Evolutionary conservation across 1,140 invertebrate species (phyloP).

Genomic region (Diuraphis noxia): DNA sequence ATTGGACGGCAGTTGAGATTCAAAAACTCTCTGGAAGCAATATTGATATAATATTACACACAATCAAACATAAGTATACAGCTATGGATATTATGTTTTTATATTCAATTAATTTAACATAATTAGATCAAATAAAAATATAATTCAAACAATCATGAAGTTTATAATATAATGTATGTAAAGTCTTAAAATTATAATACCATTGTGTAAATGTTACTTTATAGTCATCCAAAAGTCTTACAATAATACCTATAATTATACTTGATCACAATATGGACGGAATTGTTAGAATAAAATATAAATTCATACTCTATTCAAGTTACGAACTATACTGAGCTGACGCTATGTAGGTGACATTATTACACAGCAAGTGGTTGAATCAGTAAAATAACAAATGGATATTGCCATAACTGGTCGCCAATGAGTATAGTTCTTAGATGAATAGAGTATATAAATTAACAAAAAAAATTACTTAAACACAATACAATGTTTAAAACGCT

Average conservation of each 20-base stretch:
- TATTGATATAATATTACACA: not conserved
- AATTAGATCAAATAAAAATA: not conserved
- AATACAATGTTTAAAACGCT: not conserved
- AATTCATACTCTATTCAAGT: not conserved
- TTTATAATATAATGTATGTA: not conserved
- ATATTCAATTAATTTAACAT: not conserved
- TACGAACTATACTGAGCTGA: not conserved
- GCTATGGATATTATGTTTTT: not conserved
- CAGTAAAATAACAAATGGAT: not conserved
- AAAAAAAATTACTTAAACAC: not conserved
- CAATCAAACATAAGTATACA: not conserved
- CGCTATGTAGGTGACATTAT: too few species aligned
- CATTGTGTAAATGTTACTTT: not conserved
- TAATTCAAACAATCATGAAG: not conserved
- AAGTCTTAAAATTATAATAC: not conserved
- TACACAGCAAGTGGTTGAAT: not conserved
- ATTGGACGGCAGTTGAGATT: conserved; percentile 1
- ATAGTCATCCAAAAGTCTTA: not conserved
- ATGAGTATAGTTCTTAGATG: not conserved
- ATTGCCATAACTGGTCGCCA: not conserved
- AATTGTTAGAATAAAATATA: not conserved
- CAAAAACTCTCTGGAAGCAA: not conserved
- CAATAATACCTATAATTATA: not conserved
- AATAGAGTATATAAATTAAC: not conserved
- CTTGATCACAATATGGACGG: conserved; percentile 44